These are phyloP conservation scores for Haliaeetus leucogaster DNA, from an alignment of 2,113 vertebrate genomes.

Conservation along the genomic window DNA sequence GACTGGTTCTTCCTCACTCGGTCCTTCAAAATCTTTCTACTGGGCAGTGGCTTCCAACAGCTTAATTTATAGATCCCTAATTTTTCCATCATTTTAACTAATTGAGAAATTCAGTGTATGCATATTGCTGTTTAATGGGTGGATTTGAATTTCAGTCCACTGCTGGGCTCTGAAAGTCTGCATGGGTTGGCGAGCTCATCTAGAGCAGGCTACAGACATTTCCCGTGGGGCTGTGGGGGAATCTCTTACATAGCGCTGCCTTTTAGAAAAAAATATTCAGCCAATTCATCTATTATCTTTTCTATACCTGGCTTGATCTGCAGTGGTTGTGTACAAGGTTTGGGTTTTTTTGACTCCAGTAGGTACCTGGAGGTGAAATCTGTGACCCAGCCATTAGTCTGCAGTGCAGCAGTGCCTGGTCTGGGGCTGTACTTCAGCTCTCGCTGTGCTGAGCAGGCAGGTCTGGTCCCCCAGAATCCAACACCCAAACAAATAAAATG, in stretches of 20 bases:
- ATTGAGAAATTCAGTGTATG: not conserved
- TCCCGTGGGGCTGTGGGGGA: not conserved
- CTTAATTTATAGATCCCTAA: not conserved
- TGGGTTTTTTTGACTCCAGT: not conserved
- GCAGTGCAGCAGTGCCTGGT: not conserved
- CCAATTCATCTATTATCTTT: not conserved
- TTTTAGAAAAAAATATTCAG: no score
- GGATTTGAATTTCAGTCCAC: not conserved
- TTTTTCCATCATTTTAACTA: not conserved
- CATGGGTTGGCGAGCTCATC: not conserved
- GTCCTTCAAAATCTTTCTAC: not conserved
- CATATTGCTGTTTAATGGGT: not conserved
- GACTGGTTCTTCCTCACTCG: not conserved
- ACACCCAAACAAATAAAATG: not conserved
- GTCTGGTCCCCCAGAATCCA: not conserved
- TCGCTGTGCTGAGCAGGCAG: not conserved
- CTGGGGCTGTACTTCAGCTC: not conserved
- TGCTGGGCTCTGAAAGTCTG: not conserved
- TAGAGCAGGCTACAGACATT: not conserved
- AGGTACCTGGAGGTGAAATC: not conserved
- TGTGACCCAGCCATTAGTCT: not conserved
- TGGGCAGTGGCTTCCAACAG: not conserved
- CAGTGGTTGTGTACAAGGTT: not conserved
- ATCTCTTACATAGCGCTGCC: rapidly evolving
- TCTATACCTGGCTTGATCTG: not conserved